Conservation (phyloP, 2,888 invertebrate genomes). For the Nymphalis polychloros region DNA sequence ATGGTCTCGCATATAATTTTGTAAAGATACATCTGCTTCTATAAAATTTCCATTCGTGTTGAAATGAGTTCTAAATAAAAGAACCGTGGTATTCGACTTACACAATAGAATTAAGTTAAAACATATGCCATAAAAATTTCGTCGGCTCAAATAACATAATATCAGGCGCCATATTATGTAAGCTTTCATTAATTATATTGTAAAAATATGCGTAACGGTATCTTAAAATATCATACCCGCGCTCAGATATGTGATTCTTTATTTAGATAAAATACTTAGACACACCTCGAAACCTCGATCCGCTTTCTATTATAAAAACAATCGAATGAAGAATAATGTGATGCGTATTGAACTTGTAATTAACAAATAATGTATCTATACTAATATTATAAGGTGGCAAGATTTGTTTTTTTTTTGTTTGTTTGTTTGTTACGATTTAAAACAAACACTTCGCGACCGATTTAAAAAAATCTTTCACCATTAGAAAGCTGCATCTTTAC, state of each 20-base stretch:
- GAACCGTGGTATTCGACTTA: slow-evolving; percentile 11
- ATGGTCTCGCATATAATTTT: not conserved
- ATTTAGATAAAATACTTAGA: slow-evolving; percentile 19
- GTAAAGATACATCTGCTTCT: not conserved
- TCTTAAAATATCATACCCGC: slow-evolving; percentile 22
- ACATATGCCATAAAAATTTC: slow-evolving; percentile 19
- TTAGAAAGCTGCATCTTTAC: too few relatives aligned
- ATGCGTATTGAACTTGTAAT: slow-evolving; percentile 10
- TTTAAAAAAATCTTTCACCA: too few relatives aligned
- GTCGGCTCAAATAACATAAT: slow-evolving; percentile 22
- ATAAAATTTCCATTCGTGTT: not conserved
- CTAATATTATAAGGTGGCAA: too few relatives aligned
- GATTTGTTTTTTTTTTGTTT: too few relatives aligned
- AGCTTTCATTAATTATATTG: slow-evolving; percentile 22
- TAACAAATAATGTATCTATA: too few relatives aligned
- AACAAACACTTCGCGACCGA: too few relatives aligned
- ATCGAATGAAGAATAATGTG: slow-evolving; percentile 15
- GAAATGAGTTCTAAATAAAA: not conserved
- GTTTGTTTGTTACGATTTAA: too few relatives aligned
- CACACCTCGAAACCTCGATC: slow-evolving; percentile 23
- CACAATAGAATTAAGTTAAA: slow-evolving; percentile 30
- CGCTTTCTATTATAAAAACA: slow-evolving; percentile 28
- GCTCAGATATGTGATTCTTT: slow-evolving; percentile 17
- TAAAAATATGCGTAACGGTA: slow-evolving; percentile 27
- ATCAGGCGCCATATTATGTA: slow-evolving; percentile 29